Percentiles rank a stretch among this genome's conserved stretches.
These are phyloP conservation scores for Venturia canescens DNA, from an alignment of 1,140 invertebrate genomes.

Conservation along the genomic window DNA sequence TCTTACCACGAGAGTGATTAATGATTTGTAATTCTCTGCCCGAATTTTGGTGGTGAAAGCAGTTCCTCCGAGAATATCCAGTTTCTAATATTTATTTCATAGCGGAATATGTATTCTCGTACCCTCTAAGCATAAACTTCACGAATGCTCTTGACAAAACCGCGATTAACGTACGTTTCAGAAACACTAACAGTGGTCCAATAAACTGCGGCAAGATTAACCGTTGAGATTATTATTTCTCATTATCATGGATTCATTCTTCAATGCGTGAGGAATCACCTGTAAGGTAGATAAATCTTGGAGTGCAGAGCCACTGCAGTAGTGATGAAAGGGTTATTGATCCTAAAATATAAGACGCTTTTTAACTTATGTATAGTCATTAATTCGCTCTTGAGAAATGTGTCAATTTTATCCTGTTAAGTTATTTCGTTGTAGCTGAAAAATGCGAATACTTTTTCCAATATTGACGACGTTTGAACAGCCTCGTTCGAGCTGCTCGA, in stretches of 20 bases:
- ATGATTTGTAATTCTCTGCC: constrained; percentile 22
- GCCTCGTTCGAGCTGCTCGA: too few relatives aligned
- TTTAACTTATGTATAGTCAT: too few relatives aligned
- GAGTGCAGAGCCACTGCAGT: too few relatives aligned
- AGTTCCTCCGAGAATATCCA: neutral
- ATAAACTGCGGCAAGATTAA: neutral
- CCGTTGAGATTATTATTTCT: neutral
- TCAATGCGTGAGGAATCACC: neutral
- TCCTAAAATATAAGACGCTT: too few relatives aligned
- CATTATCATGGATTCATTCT: neutral
- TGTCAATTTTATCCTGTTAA: too few relatives aligned
- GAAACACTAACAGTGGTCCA: neutral
- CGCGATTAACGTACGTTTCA: neutral
- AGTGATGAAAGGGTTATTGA: too few relatives aligned
- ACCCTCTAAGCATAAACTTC: neutral
- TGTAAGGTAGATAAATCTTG: neutral
- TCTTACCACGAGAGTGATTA: constrained; percentile 14
- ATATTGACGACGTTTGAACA: too few relatives aligned
- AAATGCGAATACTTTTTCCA: too few relatives aligned
- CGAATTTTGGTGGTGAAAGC: constrained; percentile 25
- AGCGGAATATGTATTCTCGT: constrained; percentile 12
- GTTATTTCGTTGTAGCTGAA: too few relatives aligned
- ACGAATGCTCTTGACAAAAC: constrained; percentile 22
- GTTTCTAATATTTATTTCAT: constrained; percentile 33
- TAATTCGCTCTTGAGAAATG: too few relatives aligned